phyloP scores from a whole-genome alignment of 2,113 vertebrate species.

The Pelusios castaneus region DNA sequence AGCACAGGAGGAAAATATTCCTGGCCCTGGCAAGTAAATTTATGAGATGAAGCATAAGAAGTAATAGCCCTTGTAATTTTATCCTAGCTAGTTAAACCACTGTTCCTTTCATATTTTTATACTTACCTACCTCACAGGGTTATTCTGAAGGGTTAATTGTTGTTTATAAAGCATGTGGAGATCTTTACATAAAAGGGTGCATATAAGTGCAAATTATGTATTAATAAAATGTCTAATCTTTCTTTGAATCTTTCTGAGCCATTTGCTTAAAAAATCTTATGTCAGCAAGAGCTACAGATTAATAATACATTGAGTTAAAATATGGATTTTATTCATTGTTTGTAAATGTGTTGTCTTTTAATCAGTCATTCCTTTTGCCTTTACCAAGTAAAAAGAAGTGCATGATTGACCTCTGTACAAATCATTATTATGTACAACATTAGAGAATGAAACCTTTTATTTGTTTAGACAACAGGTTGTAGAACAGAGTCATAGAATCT shows the following conservation, averaged over 20 bases:
- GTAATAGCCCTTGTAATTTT: not conserved
- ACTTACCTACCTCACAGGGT: not conserved
- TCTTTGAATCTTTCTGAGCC: not conserved
- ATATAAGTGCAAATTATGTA: not conserved
- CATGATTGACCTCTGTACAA: not conserved
- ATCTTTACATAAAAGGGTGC: not conserved
- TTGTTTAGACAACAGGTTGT: not conserved
- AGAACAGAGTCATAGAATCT: no score
- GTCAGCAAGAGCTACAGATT: not conserved
- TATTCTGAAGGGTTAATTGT: not conserved
- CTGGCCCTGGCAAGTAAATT: not conserved
- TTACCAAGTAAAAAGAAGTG: not conserved
- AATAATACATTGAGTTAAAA: not conserved
- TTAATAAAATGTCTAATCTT: not conserved
- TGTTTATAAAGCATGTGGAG: not conserved
- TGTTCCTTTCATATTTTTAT: not conserved
- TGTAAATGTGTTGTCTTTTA: not conserved
- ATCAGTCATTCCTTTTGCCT: not conserved
- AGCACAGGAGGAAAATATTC: no score
- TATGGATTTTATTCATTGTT: not conserved
- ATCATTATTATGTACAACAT: accelerated
- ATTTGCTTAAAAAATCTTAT: not conserved
- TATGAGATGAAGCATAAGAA: not conserved
- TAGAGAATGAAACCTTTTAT: not conserved
- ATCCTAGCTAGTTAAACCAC: not conserved